Base-by-base conservation (phyloP, 1,140 invertebrate genomes). In the Zaprionus davidi region DNA sequence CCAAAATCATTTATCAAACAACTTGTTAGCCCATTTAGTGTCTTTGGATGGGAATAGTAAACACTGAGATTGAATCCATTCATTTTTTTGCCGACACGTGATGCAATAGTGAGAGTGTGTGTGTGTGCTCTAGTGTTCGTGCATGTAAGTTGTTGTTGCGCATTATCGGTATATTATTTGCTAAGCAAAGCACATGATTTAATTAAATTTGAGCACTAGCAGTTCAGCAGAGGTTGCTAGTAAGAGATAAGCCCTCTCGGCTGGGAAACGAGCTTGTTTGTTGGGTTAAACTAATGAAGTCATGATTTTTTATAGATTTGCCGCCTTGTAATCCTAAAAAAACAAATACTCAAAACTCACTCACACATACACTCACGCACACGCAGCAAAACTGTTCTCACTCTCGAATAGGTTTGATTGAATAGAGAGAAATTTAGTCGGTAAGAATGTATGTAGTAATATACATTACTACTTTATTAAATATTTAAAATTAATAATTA, bases 401-500 rank as follows among this genome's bases (percentile, higher is more conserved):
- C 41, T 46, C n/a, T 38, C 13, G 13, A 46, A 15, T 46, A 3
- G 36, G 1, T 38, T 38, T 38, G 36, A 38, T 15, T 38, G 13
- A 38, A 5, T 0, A 15, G 7, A 46, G 41, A 46, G n/a, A 17
- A 46, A 22, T 51, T 51, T 51, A 58, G 9, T 67, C 67, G 71
- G 70, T 81, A 76, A 71, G 80, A 81, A 56, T 81, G n/a, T 46
- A 3, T 46, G 41, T 46, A 46, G 41, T 46, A 46, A 46, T 46
- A 46, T 20, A 17, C 41, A 46, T 46, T 46, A 83, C 82, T 85
- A 84, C 75, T 84, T 84, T 84, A 84, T 84, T 84, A 81, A 81
- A 85, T 85, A 85, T 85, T 78, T 78, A 85, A 75, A 69, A 84
- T 81, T 84, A 81, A 84, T 84, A 84, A 85, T 85, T 84, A 81